Conservation (phyloP, 2,113 vertebrate genomes). For the Tachysurus fulvidraco region DNA sequence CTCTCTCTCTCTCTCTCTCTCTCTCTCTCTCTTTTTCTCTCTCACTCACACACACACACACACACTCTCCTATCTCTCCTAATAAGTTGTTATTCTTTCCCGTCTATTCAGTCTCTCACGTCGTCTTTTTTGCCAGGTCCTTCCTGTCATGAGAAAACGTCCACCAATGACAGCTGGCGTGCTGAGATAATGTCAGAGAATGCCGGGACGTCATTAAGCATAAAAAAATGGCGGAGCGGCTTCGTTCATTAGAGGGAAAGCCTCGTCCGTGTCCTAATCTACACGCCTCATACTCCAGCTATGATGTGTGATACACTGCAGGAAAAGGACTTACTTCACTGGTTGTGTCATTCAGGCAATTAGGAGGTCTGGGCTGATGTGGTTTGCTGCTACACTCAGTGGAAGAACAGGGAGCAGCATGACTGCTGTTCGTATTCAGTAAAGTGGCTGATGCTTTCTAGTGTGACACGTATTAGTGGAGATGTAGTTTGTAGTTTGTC, state of each 20-base stretch:
- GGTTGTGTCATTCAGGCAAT: conserved; percentile 12
- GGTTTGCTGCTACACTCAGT: conserved; percentile 20
- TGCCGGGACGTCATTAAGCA: conserved; percentile 46
- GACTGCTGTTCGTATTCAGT: background rate
- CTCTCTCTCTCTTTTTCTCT: background rate
- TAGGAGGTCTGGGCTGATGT: conserved; percentile 18
- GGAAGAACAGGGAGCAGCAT: background rate
- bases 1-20: background rate
- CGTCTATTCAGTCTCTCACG: conserved; percentile 7
- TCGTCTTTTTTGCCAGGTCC: conserved; percentile 20
- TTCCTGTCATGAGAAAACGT: conserved; percentile 54
- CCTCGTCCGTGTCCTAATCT: conserved; percentile 29
- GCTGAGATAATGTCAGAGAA: conserved; percentile 42
- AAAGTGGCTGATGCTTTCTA: background rate
- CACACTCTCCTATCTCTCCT: background rate
- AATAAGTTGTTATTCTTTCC: conserved; percentile 30
- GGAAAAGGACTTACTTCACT: background rate
- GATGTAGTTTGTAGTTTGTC: conserved; percentile 58
- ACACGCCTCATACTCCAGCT: conserved; percentile 11
- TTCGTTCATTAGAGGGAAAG: conserved; percentile 43
- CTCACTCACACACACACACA: background rate
- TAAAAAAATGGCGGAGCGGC: conserved; percentile 44
- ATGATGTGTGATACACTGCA: conserved; percentile 9
- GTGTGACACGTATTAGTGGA: conserved; percentile 70
- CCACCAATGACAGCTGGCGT: conserved; percentile 35